Percentiles rank a stretch among this genome's conserved stretches.
Evolutionary conservation across 2,113 vertebrate species (phyloP).

Genomic region (Ondatra zibethicus): DNA sequence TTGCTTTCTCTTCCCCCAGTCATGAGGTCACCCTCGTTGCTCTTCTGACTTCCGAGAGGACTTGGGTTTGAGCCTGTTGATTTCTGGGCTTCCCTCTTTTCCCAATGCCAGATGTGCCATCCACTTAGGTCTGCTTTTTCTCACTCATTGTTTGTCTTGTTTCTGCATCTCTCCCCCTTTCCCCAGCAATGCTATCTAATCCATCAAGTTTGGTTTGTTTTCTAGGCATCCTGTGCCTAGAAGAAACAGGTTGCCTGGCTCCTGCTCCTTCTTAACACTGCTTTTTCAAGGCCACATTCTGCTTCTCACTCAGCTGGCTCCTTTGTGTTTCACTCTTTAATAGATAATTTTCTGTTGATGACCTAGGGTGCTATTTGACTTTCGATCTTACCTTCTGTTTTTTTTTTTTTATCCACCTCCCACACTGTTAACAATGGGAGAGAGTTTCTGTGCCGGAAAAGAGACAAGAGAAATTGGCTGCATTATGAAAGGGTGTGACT

Average conservation of each 20-base stretch:
- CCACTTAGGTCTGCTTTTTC: neutral
- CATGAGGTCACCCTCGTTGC: neutral
- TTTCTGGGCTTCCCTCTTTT: neutral
- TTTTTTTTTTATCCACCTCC: slow-evolving; percentile 28
- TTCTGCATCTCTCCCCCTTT: neutral
- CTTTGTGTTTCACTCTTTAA: slow-evolving; percentile 30
- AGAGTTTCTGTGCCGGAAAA: slow-evolving; percentile 16
- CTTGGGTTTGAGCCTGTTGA: neutral
- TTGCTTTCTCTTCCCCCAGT: neutral
- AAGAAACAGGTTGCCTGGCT: neutral
- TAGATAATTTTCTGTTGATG: slow-evolving; percentile 32
- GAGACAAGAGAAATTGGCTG: neutral
- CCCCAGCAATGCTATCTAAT: neutral
- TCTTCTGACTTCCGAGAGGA: neutral
- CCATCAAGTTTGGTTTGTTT: neutral
- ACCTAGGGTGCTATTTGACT: slow-evolving; percentile 44
- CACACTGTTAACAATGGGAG: neutral
- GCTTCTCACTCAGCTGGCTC: slow-evolving; percentile 7
- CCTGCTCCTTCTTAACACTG: neutral
- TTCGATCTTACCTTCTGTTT: slow-evolving; percentile 18
- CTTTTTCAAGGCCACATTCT: slow-evolving; percentile 26
- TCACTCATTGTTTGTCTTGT: neutral
- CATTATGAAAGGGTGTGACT: neutral
- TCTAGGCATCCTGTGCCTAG: neutral
- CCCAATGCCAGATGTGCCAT: neutral